Evolutionary conservation across 2,888 invertebrate species (phyloP), one percentile per base, ranked within the genome.

Genomic region (Pristionchus fissidentatus): DNA sequence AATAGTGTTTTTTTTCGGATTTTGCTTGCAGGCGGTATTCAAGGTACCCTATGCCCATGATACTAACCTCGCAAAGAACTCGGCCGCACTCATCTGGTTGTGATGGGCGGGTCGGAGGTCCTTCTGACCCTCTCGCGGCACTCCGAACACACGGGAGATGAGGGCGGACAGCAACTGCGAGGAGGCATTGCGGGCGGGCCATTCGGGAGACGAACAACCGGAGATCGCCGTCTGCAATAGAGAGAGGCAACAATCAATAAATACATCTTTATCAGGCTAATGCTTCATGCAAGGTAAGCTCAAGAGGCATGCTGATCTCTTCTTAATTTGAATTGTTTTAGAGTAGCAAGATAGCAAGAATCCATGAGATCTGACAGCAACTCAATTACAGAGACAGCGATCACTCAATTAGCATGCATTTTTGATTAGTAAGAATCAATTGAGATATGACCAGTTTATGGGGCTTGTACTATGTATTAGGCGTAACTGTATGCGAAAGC

Each of bases 131-230:
- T 85, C 84, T 70, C 87, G n/a, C 49, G 86, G 84, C 15, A 90
- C 87, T 52, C 90, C 88, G 62, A 88, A 87, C n/a, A 89, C 85
- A 7, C 86, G 82, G 26, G 82, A 82, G 49, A 82, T 49, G 8
- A 70, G 55, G 35, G 70, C 46, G 13, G 82, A 38, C 5, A 82
- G 70, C 13, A 82, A 35, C 29, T 90, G 90, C 3, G 88, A 86
- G 22, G 88, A 85, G 1, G 90, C 86, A 78, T 91, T 91, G 10
- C 91, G 77, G 22, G 88, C 88, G 13, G 88, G 87, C 90, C 90
- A 91, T 38, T 87, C 84, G 0, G 81, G n/a, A 15, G 89, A 85
- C 0, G 87, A 84, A 57, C 89, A 90, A 1, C 85, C 87, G 10
- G 78, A 52, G 46, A 88, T 83, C 1, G 78, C 73, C 35, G 73